Conservation (phyloP, 2,797 vertebrate genomes). For the Malacoraja senta region DNA sequence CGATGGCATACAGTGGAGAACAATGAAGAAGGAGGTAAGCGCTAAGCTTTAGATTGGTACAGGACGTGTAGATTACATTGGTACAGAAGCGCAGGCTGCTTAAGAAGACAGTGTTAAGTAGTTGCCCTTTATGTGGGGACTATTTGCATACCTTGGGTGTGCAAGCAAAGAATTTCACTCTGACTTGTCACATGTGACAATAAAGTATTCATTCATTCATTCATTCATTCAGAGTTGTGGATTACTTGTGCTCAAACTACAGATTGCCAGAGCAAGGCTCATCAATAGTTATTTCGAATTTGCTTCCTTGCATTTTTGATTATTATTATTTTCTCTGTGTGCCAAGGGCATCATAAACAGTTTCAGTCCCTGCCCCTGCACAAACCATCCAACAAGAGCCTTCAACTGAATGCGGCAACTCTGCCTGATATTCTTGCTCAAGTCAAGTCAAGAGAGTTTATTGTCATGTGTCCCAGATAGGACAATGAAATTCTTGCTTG, state of each 20-base stretch:
- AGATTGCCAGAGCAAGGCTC: neutral
- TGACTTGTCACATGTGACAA: no score
- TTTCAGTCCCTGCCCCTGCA: neutral
- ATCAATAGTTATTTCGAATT: neutral
- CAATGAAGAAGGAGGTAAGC: conserved; percentile 48
- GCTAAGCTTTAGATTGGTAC: neutral
- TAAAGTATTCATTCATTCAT: no score
- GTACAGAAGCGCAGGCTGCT: no score
- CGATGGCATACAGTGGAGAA: conserved; percentile 72
- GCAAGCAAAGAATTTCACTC: no score
- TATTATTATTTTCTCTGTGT: neutral
- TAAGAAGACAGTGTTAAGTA: no score
- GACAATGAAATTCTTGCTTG: no score
- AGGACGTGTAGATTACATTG: neutral
- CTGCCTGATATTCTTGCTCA: neutral
- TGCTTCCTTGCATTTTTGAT: neutral
- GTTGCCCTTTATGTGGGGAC: no score
- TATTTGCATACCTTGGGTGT: no score
- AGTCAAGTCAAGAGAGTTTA: no score
- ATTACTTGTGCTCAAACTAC: neutral
- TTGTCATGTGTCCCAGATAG: no score
- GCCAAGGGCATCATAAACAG: neutral
- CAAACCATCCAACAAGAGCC: neutral
- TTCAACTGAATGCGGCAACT: neutral
- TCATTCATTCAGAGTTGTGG: neutral